Evolutionary conservation across 2,113 vertebrate genomes (phyloP), one percentile per base, ranked within the genome.

Genomic region (Leptodactylus fuscus): DNA sequence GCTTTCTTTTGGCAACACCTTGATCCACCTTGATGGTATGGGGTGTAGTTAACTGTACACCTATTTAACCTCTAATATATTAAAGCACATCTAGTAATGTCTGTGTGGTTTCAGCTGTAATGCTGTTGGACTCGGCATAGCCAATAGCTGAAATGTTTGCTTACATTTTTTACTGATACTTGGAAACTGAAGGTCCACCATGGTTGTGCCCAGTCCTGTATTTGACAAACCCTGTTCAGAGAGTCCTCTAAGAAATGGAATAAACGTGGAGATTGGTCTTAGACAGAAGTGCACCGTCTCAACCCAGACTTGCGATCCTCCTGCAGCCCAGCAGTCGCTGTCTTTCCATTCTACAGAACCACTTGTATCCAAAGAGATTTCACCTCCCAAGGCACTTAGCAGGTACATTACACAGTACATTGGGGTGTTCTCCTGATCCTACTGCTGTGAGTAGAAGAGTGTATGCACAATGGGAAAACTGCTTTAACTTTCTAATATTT

Each of bases 371-470:
- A 67, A 32, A 67, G 62, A 67, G 7, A 0, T 34, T 22, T 51
- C 58, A 41, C 48, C 69, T 51, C 7, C 62, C 32, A 34, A 67
- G 62, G 27, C 38, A 13, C 5, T 38, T 18, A 4, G n/a, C 76
- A 86, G 84, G 84, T 86, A 86, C 18, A 80, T 38, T 20, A 67
- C 16, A 5, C 11, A n/a, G 55, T n/a, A n/a, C n/a, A n/a, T n/a
- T n/a, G n/a, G n/a, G n/a, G n/a, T n/a, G n/a, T n/a, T n/a, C n/a
- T n/a, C n/a, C n/a, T n/a, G n/a, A n/a, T n/a, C n/a, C n/a, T n/a
- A n/a, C n/a, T n/a, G n/a, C n/a, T n/a, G n/a, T n/a, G n/a, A n/a
- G n/a, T n/a, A n/a, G n/a, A n/a, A n/a, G n/a, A n/a, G n/a, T n/a
- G n/a, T n/a, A n/a, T n/a, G n/a, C n/a, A n/a, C n/a, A n/a, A n/a